Base-by-base conservation (phyloP, 2,797 vertebrate species). In the Lateolabrax maculatus region DNA sequence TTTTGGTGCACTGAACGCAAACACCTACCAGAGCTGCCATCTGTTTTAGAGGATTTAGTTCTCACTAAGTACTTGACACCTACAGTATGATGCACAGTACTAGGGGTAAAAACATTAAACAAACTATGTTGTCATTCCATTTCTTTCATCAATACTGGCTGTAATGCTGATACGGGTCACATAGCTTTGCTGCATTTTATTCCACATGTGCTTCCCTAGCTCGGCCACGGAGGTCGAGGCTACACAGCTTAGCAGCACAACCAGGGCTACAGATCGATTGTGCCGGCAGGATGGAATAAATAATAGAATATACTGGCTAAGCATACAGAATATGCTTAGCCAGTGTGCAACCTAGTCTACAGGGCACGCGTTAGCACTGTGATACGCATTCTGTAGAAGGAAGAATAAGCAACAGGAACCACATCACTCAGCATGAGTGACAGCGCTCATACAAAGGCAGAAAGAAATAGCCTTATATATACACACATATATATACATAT, bases 311-410 rank as follows among this genome's bases (percentile, higher is more conserved):
- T 34, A 34, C n/a, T n/a, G n/a, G n/a, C n/a, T n/a, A 34, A 34
- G 6, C 31, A n/a, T n/a, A n/a, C 31, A 4, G 31, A 34, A 34
- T 34, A 4, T 34, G 31, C 31, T 34, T 34, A 34, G 31, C 31
- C 31, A 34, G 31, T 34, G 31, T 34, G 31, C 3, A 34, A 34
- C 6, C 31, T 34, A 34, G 4, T 34, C 31, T 34, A 34, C 6
- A 6, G 31, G 31, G 31, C 31, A 34, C 31, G 6, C 3, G 31
- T 34, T 3, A 34, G 31, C 31, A 34, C 31, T 6, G 6, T 34
- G 31, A 34, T n/a, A 85, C 60, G 3, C 94, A 92, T 36, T 94
- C 94, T 95, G 80, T 10, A 3, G 61, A 81, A 18, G 89, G 83
- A 77, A 39, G 27, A 79, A 79, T 70, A 81, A 21, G 21, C 15